Evolutionary conservation across 2,888 invertebrate genomes (phyloP).

Genomic region (Drosophila formosana): DNA sequence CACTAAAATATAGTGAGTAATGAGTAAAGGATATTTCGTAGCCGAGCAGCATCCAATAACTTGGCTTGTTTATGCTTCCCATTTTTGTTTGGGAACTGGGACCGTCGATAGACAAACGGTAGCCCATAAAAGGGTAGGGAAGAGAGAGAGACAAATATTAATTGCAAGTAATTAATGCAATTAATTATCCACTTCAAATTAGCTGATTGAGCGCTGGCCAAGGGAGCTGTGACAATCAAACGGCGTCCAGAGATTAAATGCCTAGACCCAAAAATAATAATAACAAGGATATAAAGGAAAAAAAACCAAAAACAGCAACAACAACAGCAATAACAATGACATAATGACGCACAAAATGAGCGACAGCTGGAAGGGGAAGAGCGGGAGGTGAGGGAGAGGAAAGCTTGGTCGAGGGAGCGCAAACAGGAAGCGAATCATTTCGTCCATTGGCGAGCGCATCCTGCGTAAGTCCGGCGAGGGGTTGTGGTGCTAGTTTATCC

Average conservation of each 20-base stretch:
- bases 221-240: conserved; percentile 37
- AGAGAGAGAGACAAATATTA: conserved; percentile 28
- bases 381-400: neutral
- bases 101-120: neutral
- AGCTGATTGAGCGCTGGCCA: conserved; percentile 8
- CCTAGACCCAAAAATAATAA: conserved; percentile 43
- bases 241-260: conserved; percentile 46
- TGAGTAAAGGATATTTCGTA: no score
- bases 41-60: no score
- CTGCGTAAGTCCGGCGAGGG: conserved; percentile 19
- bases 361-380: neutral
- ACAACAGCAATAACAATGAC: conserved; percentile 27
- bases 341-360: conserved; percentile 48
- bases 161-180: conserved; percentile 43
- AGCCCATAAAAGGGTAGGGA: neutral
- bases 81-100: no score
- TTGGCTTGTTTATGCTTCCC: no score
- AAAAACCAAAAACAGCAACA: conserved; percentile 11
- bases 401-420: neutral
- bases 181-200: conserved; percentile 49
- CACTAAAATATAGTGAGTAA: no score
- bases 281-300: neutral
- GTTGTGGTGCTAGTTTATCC: conserved; percentile 1
- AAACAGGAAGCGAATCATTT: conserved; percentile 50
- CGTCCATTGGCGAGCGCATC: conserved; percentile 35